A percentile compares a stretch with the other conserved stretches of the same genome.
These are phyloP conservation scores for Takifugu bimaculatus DNA, from an alignment of 2,113 vertebrate genomes.

Conservation along the genomic window DNA sequence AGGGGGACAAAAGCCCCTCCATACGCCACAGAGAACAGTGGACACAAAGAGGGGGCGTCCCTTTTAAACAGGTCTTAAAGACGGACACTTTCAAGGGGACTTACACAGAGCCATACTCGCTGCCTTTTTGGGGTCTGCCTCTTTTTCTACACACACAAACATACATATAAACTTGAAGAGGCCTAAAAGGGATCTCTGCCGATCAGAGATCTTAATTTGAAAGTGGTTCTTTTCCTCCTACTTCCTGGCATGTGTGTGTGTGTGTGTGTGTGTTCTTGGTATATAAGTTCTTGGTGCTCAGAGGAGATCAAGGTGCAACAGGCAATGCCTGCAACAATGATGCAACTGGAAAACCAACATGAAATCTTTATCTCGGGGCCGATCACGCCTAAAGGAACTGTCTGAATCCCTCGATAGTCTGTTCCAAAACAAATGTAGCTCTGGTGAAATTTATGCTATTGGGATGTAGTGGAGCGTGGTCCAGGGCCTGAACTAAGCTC, in stretches of 20 bases:
- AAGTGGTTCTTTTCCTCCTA: slow-evolving; percentile 44
- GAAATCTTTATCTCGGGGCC: slow-evolving; percentile 48
- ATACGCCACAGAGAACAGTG: slow-evolving; percentile 76
- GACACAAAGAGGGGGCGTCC: slow-evolving; percentile 79
- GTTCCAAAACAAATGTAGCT: slow-evolving; percentile 64
- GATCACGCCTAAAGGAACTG: slow-evolving; percentile 31
- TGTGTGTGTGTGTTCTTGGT: neutral
- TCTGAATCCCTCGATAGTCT: slow-evolving; percentile 47
- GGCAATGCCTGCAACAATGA: slow-evolving; percentile 26
- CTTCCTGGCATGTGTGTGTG: neutral
- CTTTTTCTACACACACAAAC: slow-evolving; percentile 65
- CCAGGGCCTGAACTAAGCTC: slow-evolving; percentile 62
- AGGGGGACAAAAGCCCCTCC: slow-evolving; percentile 74
- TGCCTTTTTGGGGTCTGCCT: slow-evolving; percentile 63
- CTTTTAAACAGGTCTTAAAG: slow-evolving; percentile 78
- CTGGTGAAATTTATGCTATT: slow-evolving; percentile 54
- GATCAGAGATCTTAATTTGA: slow-evolving; percentile 63
- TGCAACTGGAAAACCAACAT: slow-evolving; percentile 50
- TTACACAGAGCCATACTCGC: slow-evolving; percentile 70
- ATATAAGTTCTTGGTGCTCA: slow-evolving; percentile 11
- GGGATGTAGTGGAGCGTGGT: slow-evolving; percentile 72
- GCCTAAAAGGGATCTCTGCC: slow-evolving; percentile 61
- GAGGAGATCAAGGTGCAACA: slow-evolving; percentile 41
- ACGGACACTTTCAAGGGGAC: slow-evolving; percentile 75
- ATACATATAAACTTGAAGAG: slow-evolving; percentile 66